Conservation (phyloP, 2,113 vertebrate genomes). For the Malurus melanocephalus region DNA sequence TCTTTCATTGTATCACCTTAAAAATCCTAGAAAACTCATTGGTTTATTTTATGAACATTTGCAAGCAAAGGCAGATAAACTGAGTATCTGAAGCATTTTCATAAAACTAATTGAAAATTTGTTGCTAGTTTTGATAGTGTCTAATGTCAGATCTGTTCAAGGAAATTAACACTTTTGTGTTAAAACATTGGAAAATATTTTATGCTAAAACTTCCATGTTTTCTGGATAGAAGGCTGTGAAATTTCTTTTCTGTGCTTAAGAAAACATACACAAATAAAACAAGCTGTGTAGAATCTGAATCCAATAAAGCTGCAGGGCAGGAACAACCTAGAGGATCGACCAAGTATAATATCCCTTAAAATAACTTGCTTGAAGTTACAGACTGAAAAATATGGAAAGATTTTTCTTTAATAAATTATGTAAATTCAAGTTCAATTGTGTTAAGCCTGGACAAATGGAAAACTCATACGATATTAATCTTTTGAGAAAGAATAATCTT, state of each 20-base stretch:
- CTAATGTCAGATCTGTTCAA: background rate
- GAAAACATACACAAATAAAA: background rate
- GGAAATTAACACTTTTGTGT: background rate
- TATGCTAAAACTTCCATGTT: background rate
- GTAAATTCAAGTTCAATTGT: background rate
- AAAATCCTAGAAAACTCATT: background rate
- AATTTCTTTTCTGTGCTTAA: background rate
- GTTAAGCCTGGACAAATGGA: background rate
- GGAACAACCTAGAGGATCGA: background rate
- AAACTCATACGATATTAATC: background rate
- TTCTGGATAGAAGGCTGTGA: background rate
- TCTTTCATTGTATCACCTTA: background rate
- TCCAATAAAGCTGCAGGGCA: background rate
- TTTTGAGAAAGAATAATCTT: background rate
- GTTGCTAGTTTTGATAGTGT: background rate
- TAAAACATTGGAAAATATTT: background rate
- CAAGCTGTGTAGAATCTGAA: background rate
- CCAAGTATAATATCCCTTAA: background rate
- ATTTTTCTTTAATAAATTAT: background rate
- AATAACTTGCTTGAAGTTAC: background rate
- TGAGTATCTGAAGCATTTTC: background rate
- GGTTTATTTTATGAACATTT: background rate
- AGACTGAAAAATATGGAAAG: background rate
- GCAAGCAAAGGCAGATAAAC: background rate
- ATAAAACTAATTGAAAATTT: accelerated